Evolutionary conservation across 2,113 vertebrate genomes (phyloP), one percentile per base, ranked within the genome.

Genomic region (Hippolais icterina): DNA sequence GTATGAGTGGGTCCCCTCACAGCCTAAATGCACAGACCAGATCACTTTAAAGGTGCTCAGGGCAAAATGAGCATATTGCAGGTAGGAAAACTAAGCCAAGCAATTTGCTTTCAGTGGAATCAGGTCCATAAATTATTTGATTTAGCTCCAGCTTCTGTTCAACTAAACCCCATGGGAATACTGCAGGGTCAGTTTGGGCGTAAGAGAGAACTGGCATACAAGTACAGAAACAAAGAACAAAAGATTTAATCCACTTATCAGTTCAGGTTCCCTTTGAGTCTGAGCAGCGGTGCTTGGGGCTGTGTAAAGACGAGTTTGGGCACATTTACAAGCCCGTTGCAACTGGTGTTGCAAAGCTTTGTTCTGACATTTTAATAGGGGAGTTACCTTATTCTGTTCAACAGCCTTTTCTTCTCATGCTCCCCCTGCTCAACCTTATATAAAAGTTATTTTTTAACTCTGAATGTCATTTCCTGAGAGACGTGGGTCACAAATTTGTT

Each of bases 381-480:
- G 54, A 95, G 88, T 88, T 94, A 86, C 84, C 86, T 70, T 83
- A 44, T 31, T 81, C 77, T 76, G 52, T 47, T 94, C 61, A 72
- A 54, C 65, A 77, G 46, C 59, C 66, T 69, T 95, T 95, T 84
- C 82, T 89, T 88, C 81, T 90, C 69, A 65, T 81, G 44, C 29
- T 87, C 20, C 41, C 56, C 47, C 72, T 60, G 56, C 31, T 81
- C 69, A 68, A 52, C 25, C 50, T 87, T 75, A 65, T 10, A 78
- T 33, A 63, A 74, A 83, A 87, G 39, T 76, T 96, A 84, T 94
- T 96, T 96, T 94, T 86, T 85, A 89, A 83, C 61, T 64, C 46
- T 84, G 69, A 59, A 82, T 33, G 74, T 89, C 42, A 94, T 95
- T 94, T 95, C 94, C 94, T 95, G 56, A 89, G 83, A 83, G 83